A percentile compares a stretch with the other conserved stretches of the same genome.
Evolutionary conservation across 2,113 vertebrate species (phyloP).

Genomic region (Phaethon lepturus): DNA sequence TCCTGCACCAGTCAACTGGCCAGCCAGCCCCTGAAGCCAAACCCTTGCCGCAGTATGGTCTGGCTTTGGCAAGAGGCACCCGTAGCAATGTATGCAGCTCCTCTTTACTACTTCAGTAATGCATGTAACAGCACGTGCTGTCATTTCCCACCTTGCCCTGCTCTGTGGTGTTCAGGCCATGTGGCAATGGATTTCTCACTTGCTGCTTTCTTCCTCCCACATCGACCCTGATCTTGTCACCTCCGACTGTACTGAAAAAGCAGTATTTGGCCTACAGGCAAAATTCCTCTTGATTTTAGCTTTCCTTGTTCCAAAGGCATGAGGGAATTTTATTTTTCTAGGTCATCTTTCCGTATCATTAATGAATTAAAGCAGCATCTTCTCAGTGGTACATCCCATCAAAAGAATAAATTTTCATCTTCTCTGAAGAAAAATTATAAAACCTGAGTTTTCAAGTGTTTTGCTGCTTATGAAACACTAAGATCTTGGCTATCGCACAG

Average conservation of each 20-base stretch:
- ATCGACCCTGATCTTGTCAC: background rate
- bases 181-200: background rate
- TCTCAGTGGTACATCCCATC: background rate
- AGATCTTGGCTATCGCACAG: constrained; percentile 26
- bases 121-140: background rate
- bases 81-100: background rate
- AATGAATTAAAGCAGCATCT: constrained; percentile 37
- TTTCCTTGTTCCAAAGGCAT: background rate
- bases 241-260: background rate
- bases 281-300: background rate
- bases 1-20: background rate
- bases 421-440: background rate
- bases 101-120: background rate
- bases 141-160: background rate
- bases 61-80: background rate
- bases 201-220: background rate
- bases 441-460: background rate
- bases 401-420: constrained; percentile 49
- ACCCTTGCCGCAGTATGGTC: background rate
- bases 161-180: background rate
- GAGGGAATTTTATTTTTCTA: constrained; percentile 23
- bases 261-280: background rate
- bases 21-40: background rate
- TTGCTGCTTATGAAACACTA: constrained; percentile 52
- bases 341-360: constrained; percentile 25